Conservation (phyloP, 2,797 vertebrate species). For the Myotis vivesi region DNA sequence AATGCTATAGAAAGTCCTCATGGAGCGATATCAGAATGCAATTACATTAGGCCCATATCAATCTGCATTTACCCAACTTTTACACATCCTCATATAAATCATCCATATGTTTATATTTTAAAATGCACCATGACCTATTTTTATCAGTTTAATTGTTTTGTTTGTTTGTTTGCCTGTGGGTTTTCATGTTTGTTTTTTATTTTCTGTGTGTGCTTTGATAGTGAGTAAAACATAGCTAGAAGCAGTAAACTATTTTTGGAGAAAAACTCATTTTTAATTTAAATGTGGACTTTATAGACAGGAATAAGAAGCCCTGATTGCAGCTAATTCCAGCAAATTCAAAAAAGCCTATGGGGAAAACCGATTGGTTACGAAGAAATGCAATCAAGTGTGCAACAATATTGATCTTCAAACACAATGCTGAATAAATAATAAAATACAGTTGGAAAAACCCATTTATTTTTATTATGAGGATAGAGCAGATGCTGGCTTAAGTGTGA, state of each 20-base stretch:
- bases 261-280: slow-evolving; percentile 70
- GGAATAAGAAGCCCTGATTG: slow-evolving; percentile 54
- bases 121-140: background rate
- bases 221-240: slow-evolving; percentile 12
- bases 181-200: background rate
- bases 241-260: slow-evolving; percentile 55
- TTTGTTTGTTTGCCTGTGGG: background rate
- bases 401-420: slow-evolving; percentile 72
- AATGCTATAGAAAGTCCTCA: background rate
- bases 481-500: slow-evolving; percentile 47
- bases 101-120: background rate
- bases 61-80: background rate
- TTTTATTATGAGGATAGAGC: slow-evolving; percentile 54
- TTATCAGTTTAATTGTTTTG: background rate
- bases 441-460: slow-evolving; percentile 46
- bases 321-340: slow-evolving; percentile 69
- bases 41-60: background rate
- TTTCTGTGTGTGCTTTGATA: background rate
- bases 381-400: background rate
- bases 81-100: background rate
- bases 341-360: slow-evolving; percentile 42
- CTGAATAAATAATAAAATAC: slow-evolving; percentile 51
- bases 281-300: slow-evolving; percentile 61
- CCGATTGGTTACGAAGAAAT: slow-evolving; percentile 25
- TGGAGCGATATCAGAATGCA: background rate